Conservation (phyloP, 1,140 invertebrate genomes). For the Brachionus calyciflorus region DNA sequence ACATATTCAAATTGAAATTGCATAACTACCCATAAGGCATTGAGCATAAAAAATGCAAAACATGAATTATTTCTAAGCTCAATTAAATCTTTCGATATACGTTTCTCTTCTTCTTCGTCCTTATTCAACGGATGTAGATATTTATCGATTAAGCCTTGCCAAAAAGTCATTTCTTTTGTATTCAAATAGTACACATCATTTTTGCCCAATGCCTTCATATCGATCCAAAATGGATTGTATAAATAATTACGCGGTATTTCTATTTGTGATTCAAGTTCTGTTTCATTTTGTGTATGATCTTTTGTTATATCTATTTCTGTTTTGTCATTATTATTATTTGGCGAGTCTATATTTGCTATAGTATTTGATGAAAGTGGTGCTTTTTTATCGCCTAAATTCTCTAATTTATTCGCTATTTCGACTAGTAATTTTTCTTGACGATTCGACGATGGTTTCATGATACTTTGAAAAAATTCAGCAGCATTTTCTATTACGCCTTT, state of each 20-base stretch:
- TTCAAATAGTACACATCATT: constrained; percentile 54
- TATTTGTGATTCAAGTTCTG: not conserved
- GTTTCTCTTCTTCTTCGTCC: constrained; percentile 80
- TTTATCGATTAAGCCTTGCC: constrained; percentile 87
- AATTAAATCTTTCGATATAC: constrained; percentile 77
- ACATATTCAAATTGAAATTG: constrained; percentile 91
- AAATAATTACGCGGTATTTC: constrained; percentile 64
- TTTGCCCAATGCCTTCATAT: constrained; percentile 71
- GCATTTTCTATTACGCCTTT: constrained; percentile 23
- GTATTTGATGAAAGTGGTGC: not conserved
- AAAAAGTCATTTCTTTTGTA: constrained; percentile 79
- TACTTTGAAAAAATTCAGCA: constrained; percentile 11
- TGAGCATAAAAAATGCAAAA: constrained; percentile 95
- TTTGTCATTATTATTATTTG: not conserved
- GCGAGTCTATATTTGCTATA: constrained; percentile 5
- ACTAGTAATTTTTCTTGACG: constrained; percentile 18
- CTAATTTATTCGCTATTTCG: constrained; percentile 12
- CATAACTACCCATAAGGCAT: constrained; percentile 93
- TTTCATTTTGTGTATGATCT: not conserved
- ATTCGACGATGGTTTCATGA: constrained; percentile 11
- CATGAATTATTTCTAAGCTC: constrained; percentile 87
- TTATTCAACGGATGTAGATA: constrained; percentile 90
- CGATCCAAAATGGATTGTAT: constrained; percentile 87
- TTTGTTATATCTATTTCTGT: not conserved
- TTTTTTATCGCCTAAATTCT: constrained; percentile 27